Conservation (phyloP, 2,797 vertebrate genomes). For the Phrynocephalus forsythii region DNA sequence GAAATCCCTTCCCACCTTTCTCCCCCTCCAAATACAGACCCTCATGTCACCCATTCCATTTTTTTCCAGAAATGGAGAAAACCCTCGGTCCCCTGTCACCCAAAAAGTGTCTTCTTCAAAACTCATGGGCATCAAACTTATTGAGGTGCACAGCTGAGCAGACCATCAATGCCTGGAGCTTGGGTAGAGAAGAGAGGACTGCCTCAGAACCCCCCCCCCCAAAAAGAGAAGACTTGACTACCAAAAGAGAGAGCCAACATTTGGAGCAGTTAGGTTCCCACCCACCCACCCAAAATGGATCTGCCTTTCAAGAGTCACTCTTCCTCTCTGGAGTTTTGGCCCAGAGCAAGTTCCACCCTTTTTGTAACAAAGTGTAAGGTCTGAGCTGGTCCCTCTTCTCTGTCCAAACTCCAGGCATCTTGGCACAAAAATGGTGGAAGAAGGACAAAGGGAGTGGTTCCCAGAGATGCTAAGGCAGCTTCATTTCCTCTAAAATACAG, state of each 20-base stretch:
- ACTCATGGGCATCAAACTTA: not conserved
- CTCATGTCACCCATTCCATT: conserved; percentile 46
- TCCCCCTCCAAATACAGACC: conserved; percentile 35
- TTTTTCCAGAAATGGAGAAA: not conserved
- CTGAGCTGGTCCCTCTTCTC: not conserved
- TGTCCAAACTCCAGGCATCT: not conserved
- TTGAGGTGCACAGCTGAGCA: no score
- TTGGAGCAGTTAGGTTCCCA: not conserved
- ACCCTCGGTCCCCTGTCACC: no score
- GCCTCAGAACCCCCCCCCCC: no score
- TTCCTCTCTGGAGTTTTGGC: not conserved
- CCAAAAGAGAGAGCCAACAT: not conserved
- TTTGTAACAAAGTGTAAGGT: not conserved
- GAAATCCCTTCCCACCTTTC: not conserved
- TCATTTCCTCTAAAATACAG: not conserved
- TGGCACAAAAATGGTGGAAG: no score
- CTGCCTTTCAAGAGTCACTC: no score
- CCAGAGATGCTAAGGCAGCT: not conserved
- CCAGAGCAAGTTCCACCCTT: not conserved
- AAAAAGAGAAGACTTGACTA: no score
- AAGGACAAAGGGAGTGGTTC: not conserved
- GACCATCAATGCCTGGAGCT: no score
- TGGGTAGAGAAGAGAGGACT: no score
- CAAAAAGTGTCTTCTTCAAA: conserved; percentile 11
- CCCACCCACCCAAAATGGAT: not conserved